A percentile compares a stretch with the other conserved stretches of the same genome.
These are phyloP conservation scores for Eledone cirrhosa DNA, from an alignment of 2,888 invertebrate genomes.

Conservation along the genomic window DNA sequence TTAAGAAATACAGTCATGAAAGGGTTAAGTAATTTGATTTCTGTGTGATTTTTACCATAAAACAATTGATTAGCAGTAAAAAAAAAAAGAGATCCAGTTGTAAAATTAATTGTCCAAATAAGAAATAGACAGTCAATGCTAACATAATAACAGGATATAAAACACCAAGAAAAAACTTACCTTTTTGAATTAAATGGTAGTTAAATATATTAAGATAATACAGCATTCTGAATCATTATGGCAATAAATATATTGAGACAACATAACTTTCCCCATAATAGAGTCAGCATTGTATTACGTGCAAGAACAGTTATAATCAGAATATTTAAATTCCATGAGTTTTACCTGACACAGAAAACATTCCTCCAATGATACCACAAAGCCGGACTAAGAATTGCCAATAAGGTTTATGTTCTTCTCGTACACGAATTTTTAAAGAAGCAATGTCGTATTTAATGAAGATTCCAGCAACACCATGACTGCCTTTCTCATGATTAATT, in stretches of 20 bases:
- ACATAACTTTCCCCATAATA: background rate
- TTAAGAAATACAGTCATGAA: too few species aligned
- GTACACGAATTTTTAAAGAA: slow-evolving; percentile 78
- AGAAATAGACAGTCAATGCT: too few species aligned
- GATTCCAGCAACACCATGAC: slow-evolving; percentile 92
- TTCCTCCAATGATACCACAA: slow-evolving; percentile 91
- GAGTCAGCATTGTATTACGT: background rate
- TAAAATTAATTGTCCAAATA: background rate
- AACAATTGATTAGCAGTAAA: too few species aligned
- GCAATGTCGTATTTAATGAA: slow-evolving; percentile 96
- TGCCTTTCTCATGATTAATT: slow-evolving; percentile 78
- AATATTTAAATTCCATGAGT: background rate
- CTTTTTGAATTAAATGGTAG: too few species aligned
- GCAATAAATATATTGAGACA: too few species aligned
- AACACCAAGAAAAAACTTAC: too few species aligned
- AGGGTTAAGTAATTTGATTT: too few species aligned
- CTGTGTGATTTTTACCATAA: too few species aligned
- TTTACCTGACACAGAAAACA: slow-evolving; percentile 80
- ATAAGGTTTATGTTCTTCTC: slow-evolving; percentile 61
- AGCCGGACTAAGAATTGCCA: slow-evolving; percentile 84
- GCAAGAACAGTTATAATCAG: background rate
- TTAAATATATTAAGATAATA: too few species aligned
- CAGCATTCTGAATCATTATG: too few species aligned
- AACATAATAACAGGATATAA: too few species aligned
- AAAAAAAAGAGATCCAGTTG: background rate